Conservation (phyloP, 64 coral and sea anemone genomes). For the Pachyseris speciosa region DNA sequence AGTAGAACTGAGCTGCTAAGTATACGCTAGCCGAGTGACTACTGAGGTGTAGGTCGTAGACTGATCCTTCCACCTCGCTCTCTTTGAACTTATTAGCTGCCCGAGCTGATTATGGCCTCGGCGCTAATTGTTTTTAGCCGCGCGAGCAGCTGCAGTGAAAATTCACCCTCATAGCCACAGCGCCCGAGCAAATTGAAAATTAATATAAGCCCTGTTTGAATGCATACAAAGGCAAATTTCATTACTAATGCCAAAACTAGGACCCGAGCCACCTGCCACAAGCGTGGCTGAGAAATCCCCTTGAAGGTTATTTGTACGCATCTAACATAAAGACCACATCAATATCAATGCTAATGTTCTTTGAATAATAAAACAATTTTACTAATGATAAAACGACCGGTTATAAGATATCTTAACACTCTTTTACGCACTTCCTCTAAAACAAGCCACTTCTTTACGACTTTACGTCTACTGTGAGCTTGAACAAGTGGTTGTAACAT, state of each 20-base stretch:
- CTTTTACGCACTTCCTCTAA: conserved; percentile 60
- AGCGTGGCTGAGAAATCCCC: conserved; percentile 24
- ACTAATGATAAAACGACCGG: conserved; percentile 87
- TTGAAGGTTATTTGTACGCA: conserved; percentile 76
- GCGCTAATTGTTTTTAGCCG: conserved; percentile 74
- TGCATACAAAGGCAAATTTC: conserved; percentile 96
- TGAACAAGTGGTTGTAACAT: conserved; percentile 53
- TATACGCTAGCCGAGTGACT: conserved; percentile 4
- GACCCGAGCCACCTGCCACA: conserved; percentile 22
- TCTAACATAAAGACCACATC: conserved; percentile 70
- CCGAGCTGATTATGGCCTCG: conserved; percentile 83
- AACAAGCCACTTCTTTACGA: conserved; percentile 50
- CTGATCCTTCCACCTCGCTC: conserved; percentile 44
- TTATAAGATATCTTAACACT: conserved; percentile 93
- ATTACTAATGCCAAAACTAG: conserved; percentile 87
- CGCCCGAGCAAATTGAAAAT: conserved; percentile 83
- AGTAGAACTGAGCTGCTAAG: not conserved
- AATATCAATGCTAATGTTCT: conserved; percentile 80
- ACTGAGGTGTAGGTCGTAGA: conserved; percentile 15
- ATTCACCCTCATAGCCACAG: conserved; percentile 70
- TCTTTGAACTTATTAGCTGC: conserved; percentile 88
- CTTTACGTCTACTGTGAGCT: conserved; percentile 10
- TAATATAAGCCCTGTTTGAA: conserved; percentile 93
- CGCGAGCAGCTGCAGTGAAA: conserved; percentile 72
- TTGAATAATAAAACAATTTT: conserved; percentile 83